Conservation (phyloP, 2,888 invertebrate genomes). For the Nomada flava region DNA sequence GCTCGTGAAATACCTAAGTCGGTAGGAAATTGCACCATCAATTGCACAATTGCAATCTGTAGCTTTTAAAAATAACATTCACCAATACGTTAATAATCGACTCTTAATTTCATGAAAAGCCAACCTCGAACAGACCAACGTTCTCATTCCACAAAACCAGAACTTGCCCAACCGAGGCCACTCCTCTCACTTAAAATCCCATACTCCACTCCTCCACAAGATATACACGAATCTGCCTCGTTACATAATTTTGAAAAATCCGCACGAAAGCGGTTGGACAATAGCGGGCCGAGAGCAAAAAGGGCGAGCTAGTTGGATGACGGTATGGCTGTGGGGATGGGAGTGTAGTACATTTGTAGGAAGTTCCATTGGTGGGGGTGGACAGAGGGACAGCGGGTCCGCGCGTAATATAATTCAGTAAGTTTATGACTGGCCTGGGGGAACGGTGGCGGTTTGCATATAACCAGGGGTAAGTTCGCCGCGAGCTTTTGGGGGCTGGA, state of each 20-base stretch:
- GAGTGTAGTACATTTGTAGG: constrained; percentile 29
- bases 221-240: not conserved
- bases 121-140: too few species aligned
- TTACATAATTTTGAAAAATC: constrained; percentile 51
- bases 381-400: constrained; percentile 71
- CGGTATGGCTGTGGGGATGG: not conserved
- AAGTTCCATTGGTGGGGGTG: constrained; percentile 25
- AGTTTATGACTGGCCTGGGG: constrained; percentile 83
- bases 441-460: constrained; percentile 83
- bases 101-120: too few species aligned
- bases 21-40: too few species aligned
- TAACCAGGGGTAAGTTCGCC: constrained; percentile 82
- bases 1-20: too few species aligned
- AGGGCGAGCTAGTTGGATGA: constrained; percentile 15
- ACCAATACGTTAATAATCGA: too few species aligned
- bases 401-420: constrained; percentile 83
- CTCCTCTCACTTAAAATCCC: not conserved
- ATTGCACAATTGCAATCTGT: too few species aligned
- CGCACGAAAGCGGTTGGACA: constrained; percentile 19
- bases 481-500: constrained; percentile 69
- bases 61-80: too few species aligned
- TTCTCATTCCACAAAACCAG: too few species aligned
- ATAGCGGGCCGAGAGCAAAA: constrained; percentile 27
- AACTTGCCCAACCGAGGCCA: too few species aligned
- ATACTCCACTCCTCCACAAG: too few species aligned